These are phyloP conservation scores for Argya squamiceps DNA, from an alignment of 2,797 vertebrate species.

Conservation along the genomic window DNA sequence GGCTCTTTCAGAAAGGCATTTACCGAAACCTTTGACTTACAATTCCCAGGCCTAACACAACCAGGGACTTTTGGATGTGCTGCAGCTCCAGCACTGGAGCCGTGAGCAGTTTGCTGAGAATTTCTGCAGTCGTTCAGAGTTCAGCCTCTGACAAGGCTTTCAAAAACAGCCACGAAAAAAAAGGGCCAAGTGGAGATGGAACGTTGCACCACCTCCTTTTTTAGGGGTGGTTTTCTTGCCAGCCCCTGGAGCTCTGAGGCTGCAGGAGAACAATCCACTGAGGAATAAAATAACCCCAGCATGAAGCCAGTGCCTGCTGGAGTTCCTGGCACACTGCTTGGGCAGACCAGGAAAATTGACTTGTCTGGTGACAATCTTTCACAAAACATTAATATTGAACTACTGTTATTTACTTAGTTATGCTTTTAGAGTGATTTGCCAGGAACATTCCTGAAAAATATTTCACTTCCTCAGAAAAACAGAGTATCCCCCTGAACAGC, in stretches of 20 bases:
- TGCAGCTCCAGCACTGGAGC: not conserved
- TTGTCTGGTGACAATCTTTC: not conserved
- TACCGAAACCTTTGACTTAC: constrained; percentile 49
- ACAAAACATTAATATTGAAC: not conserved
- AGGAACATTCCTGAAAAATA: not conserved
- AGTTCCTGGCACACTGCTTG: not conserved
- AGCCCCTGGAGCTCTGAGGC: not conserved
- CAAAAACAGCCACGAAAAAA: not conserved
- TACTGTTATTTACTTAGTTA: not conserved
- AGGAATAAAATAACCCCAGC: not conserved
- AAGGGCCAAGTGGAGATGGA: not conserved
- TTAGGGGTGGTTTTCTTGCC: not conserved
- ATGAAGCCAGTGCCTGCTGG: not conserved
- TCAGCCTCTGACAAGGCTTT: not conserved
- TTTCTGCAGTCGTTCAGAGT: not conserved
- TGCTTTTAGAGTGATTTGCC: not conserved
- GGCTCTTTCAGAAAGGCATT: constrained; percentile 69
- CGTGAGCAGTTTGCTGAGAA: not conserved
- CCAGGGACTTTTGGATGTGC: not conserved
- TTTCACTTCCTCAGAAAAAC: not conserved
- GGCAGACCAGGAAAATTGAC: not conserved
- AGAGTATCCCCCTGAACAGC: fast-evolving
- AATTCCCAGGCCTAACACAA: constrained; percentile 63
- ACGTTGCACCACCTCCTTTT: not conserved
- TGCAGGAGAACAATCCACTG: not conserved